Percentiles rank a stretch among this genome's conserved stretches.
These are phyloP conservation scores for Abramis brama DNA, from an alignment of 2,113 vertebrate genomes.

Conservation along the genomic window DNA sequence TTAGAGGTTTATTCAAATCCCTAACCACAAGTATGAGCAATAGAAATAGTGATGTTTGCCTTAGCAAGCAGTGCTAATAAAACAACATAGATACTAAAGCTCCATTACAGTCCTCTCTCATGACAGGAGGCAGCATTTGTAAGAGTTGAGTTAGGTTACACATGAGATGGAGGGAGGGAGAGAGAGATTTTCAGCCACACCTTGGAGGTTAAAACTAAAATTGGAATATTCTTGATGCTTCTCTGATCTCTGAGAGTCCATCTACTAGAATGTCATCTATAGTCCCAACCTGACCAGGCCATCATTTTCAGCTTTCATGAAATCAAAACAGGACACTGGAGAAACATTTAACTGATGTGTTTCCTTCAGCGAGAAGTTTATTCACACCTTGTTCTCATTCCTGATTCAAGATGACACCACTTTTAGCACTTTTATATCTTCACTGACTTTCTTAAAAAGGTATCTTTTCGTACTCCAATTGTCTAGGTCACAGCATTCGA, in stretches of 20 bases:
- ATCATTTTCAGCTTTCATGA: background rate
- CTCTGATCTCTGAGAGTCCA: conserved; percentile 2
- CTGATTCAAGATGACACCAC: background rate
- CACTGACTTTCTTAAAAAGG: background rate
- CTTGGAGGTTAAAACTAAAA: conserved; percentile 21
- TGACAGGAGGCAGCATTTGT: background rate
- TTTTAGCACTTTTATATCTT: background rate
- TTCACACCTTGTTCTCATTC: background rate
- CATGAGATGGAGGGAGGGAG: background rate
- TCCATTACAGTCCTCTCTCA: background rate
- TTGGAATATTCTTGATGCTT: background rate
- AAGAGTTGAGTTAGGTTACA: conserved; percentile 23
- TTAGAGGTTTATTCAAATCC: conserved; percentile 5
- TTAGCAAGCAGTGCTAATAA: conserved; percentile 6
- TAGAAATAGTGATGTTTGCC: background rate
- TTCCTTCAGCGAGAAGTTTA: background rate
- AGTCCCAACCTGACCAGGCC: background rate
- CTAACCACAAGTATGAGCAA: conserved; percentile 1
- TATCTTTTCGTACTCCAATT: background rate
- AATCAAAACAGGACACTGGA: conserved; percentile 1
- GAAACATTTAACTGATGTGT: background rate
- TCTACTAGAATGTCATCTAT: background rate
- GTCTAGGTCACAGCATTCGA: background rate
- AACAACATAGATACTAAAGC: background rate
- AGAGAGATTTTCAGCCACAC: conserved; percentile 18